phyloP scores from a whole-genome alignment of 2,888 invertebrate genomes.

The Ormyrus rosae region DNA sequence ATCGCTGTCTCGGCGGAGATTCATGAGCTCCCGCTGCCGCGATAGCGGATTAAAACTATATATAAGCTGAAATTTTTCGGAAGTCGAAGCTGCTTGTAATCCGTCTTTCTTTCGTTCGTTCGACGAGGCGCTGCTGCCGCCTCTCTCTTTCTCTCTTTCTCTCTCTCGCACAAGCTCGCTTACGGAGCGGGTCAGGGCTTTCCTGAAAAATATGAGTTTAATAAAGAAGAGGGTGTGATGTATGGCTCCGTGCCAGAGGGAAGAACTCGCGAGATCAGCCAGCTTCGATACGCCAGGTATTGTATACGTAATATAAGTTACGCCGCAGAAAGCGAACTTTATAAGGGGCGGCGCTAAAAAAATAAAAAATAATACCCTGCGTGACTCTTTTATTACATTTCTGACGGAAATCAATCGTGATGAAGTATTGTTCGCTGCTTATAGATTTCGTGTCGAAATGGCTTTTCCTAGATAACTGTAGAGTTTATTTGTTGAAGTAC shows the following conservation, averaged over 20 bases:
- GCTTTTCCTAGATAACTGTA: background rate
- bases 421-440: slow-evolving; percentile 31
- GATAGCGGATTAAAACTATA: slow-evolving; percentile 16
- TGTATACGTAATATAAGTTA: slow-evolving; percentile 68
- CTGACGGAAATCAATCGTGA: slow-evolving; percentile 55
- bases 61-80: slow-evolving; percentile 34
- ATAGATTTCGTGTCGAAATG: slow-evolving; percentile 36
- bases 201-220: slow-evolving; percentile 74
- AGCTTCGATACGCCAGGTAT: slow-evolving; percentile 69
- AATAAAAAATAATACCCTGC: slow-evolving; percentile 51
- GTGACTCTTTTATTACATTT: slow-evolving; percentile 56
- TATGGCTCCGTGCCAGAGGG: slow-evolving; percentile 65
- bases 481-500: too few relatives aligned
- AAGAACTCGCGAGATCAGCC: slow-evolving; percentile 68
- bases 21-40: background rate
- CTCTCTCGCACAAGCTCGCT: background rate
- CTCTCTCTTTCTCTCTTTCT: background rate
- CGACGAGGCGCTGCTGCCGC: slow-evolving; percentile 35
- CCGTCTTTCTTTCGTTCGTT: slow-evolving; percentile 47
- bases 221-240: slow-evolving; percentile 74
- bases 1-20: background rate
- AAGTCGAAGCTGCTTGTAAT: slow-evolving; percentile 38
- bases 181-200: slow-evolving; percentile 63
- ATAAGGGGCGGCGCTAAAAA: slow-evolving; percentile 44
- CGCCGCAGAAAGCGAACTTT: slow-evolving; percentile 55